These are phyloP conservation scores for Porites rus DNA, from an alignment of 92 coral and sea anemone genomes.

Conservation along the genomic window DNA sequence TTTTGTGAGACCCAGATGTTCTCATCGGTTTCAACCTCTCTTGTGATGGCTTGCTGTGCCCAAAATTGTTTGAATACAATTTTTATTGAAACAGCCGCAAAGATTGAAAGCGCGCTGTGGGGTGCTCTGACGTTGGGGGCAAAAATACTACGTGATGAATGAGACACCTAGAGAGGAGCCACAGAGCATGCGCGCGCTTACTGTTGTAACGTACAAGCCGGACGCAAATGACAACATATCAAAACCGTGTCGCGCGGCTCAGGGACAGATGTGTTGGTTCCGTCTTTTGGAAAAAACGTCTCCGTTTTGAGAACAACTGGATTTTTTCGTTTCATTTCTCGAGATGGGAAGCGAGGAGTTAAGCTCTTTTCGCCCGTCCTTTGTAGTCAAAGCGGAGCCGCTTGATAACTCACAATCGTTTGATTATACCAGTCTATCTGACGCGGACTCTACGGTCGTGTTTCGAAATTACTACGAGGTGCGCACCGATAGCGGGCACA, in stretches of 20 bases:
- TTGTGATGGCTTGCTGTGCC: conserved; percentile 72
- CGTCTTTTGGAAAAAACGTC: conserved; percentile 1
- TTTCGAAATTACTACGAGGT: conserved; percentile 56
- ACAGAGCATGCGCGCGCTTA: conserved; percentile 59
- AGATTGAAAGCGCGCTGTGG: conserved; percentile 93
- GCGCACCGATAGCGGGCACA: conserved; percentile 27
- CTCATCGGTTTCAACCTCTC: conserved; percentile 44
- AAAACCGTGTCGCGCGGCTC: conserved; percentile 18
- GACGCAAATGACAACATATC: conserved; percentile 35
- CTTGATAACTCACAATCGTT: conserved; percentile 21
- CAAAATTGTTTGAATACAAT: conserved; percentile 91
- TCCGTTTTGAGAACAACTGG: neutral
- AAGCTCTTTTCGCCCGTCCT: conserved; percentile 37
- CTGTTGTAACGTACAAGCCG: conserved; percentile 16
- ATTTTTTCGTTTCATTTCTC: neutral
- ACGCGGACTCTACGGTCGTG: conserved; percentile 49
- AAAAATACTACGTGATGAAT: conserved; percentile 74
- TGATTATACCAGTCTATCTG: conserved; percentile 42
- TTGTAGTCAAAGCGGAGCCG: conserved; percentile 55
- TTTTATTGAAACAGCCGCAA: conserved; percentile 91
- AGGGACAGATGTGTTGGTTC: conserved; percentile 5
- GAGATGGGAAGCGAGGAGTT: conserved; percentile 45
- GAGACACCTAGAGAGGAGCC: conserved; percentile 81
- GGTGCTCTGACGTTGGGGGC: conserved; percentile 77
- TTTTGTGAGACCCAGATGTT: conserved; percentile 48